Conservation (phyloP, 30 jellyfish, hydroid and myxozoan genomes). For the Aurelia sp. region DNA sequence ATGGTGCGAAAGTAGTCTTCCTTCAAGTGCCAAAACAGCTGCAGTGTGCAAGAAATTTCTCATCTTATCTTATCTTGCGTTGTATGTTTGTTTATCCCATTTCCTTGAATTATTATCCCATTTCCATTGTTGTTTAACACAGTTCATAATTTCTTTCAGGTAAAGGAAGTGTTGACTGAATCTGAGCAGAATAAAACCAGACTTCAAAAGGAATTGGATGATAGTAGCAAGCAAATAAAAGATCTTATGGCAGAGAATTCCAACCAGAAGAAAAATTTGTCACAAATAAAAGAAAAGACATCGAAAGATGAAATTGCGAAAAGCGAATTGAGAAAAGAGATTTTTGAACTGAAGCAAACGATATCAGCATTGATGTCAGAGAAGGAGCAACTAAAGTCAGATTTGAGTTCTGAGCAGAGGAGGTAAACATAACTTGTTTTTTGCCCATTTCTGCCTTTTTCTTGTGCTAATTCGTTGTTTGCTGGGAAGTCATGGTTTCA, state of each 20-base stretch:
- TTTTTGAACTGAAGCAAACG: slow-evolving; percentile 46
- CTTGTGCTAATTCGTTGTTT: too few relatives aligned
- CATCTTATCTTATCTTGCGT: too few relatives aligned
- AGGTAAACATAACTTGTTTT: slow-evolving; percentile 1
- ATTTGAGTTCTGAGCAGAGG: slow-evolving; percentile 43
- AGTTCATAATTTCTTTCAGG: slow-evolving; percentile 4
- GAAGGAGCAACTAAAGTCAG: slow-evolving; percentile 55
- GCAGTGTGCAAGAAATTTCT: too few relatives aligned
- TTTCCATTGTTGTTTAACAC: too few relatives aligned
- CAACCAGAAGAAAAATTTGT: slow-evolving; percentile 37
- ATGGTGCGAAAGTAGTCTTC: too few relatives aligned
- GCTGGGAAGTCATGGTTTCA: too few relatives aligned
- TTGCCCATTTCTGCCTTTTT: too few relatives aligned
- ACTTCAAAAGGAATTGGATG: slow-evolving; percentile 45
- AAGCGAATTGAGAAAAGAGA: slow-evolving; percentile 61
- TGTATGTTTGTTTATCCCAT: too few relatives aligned
- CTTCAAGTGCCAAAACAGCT: too few relatives aligned
- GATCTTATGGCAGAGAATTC: slow-evolving; percentile 20
- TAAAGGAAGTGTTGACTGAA: slow-evolving; percentile 52
- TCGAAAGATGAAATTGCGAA: slow-evolving; percentile 59
- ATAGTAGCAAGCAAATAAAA: slow-evolving; percentile 26
- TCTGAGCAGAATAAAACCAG: slow-evolving; percentile 29
- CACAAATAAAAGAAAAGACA: slow-evolving; percentile 40
- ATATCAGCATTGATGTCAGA: slow-evolving; percentile 52
- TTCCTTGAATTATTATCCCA: too few relatives aligned